A percentile compares a stretch with the other conserved stretches of the same genome.
Evolutionary conservation across 2,888 invertebrate genomes (phyloP).

Genomic region (Catocala sponsa): DNA sequence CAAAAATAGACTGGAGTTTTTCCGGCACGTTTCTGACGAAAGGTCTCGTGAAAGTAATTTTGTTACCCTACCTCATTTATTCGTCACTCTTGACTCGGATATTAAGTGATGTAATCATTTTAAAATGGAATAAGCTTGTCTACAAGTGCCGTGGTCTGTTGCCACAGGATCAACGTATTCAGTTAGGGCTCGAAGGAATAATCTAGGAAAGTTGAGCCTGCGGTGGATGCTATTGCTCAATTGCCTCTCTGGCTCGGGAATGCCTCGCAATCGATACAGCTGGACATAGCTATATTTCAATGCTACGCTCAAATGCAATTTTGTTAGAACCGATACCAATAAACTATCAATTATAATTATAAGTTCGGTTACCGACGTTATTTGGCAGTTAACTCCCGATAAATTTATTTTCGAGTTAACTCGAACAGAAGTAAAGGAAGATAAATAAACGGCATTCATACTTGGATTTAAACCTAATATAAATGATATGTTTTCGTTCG

Average conservation of each 20-base stretch:
- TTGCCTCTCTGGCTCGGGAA: constrained; percentile 64
- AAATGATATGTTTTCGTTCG: constrained; percentile 41
- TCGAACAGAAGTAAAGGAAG: constrained; percentile 26
- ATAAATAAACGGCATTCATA: constrained; percentile 22
- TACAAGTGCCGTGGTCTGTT: constrained; percentile 49
- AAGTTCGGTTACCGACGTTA: constrained; percentile 40
- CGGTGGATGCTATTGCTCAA: constrained; percentile 71
- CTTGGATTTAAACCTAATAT: constrained; percentile 18
- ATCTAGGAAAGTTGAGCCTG: constrained; percentile 66
- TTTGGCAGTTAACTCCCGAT: constrained; percentile 41
- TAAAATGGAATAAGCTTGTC: constrained; percentile 27
- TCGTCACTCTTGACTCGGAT: constrained; percentile 9
- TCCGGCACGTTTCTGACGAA: constrained; percentile 52
- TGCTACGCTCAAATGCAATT: constrained; percentile 50
- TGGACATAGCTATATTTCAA: constrained; percentile 63
- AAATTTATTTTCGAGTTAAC: constrained; percentile 40
- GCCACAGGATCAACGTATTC: constrained; percentile 51
- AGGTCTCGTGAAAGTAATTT: constrained; percentile 55
- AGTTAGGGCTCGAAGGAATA: constrained; percentile 66
- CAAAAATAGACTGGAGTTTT: constrained; percentile 39
- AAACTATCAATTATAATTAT: constrained; percentile 55
- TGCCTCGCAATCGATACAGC: constrained; percentile 57
- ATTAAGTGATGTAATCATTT: constrained; percentile 5
- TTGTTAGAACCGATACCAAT: constrained; percentile 36
- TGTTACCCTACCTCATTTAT: constrained; percentile 40